Base-by-base conservation (phyloP, 53 echinoderm and acorn worm genomes). In the Henricia sp. region DNA sequence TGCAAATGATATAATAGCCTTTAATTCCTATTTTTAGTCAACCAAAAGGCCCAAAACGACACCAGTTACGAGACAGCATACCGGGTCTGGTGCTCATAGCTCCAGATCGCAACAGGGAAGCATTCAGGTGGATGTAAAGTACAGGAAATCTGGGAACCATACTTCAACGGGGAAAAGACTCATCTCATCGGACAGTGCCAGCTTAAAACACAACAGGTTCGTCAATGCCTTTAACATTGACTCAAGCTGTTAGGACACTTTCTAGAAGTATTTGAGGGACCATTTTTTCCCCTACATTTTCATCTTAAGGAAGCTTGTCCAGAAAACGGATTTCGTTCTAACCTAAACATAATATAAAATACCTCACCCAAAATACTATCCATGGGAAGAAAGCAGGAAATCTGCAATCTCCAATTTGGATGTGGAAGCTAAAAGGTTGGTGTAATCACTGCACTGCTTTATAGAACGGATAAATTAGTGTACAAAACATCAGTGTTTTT, bases 141-240 rank as follows among this genome's bases (percentile, higher is more conserved):
- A 55, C 26, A 75, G 26, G 37, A 75, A 83, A 52, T 68, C 51
- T 37, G 69, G 68, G 42, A 67, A 54, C 57, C 50, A 48, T 16
- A 54, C 83, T 33, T 34, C 83, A 51, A 52, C 83, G 3, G 83
- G 83, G 20, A 76, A 77, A 50, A 65, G 52, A 78, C 71, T 87
- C 56, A 55, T 87, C 34, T 77, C 87, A 40, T 77, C 87, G 25
- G 87, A 87, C 32, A 87, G 76, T 25, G 51, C 53, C 67, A 87
- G 56, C 78, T 55, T 87, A 19, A 78, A 67, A 38, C 67, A 21
- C 6, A 77, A 52, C 50, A 77, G 69, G 87, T 87, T 23, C 63
- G 87, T 38, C 17, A 20, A 10, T 55, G 55, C 55, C 20, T 55
- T 55, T 44, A 9, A 9, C 6, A 44, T 6, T 9, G 13, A 9